Evolutionary conservation across 2,888 invertebrate genomes (phyloP), one percentile per base, ranked within the genome.

Genomic region (Drosophila yooni): DNA sequence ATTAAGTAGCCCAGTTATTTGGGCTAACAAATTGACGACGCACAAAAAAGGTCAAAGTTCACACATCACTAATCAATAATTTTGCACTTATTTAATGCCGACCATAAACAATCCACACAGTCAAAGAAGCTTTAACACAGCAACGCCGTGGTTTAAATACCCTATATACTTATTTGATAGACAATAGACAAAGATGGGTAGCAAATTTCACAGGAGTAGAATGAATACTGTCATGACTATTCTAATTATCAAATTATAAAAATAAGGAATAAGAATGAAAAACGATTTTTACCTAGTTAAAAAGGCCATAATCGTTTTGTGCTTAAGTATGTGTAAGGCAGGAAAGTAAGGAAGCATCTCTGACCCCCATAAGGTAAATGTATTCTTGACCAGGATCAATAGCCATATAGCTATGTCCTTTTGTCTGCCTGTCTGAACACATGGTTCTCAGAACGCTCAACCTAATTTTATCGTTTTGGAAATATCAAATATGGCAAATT

Each of bases 1-100:
- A 65, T 65, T 34, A 63, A 34, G 27, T 63, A 40, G 18, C 29
- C 29, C 36, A 18, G 13, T 48, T 36, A 63, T 31, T 21, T 21
- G 34, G 18, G 46, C 29, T 51, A 62, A 34, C 50, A 60, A 50
- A 50, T 46, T 13, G 21, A 7, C 7, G 46, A 3, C 21, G 3
- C 21, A 21, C 10, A 8, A 15, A 46, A 46, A 46, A 25, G 46
- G 25, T 25, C 46, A 46, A 46, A 46, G 46, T 25, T 46, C 46
- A 46, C 21, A 46, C 13, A 34, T 5, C 48, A 18, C 48, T 59
- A 36, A 64, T 48, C 31, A 25, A 21, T 21, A 34, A 34, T 48
- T 27, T 43, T 21, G 8, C 13, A 10, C 46, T 25, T 25, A 25
- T 8, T 25, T 25, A 46, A 46, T 46, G 21, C 46, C 46, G 13